phyloP scores from a whole-genome alignment of 2,888 invertebrate species.

The Lasioglossum marginatum region DNA sequence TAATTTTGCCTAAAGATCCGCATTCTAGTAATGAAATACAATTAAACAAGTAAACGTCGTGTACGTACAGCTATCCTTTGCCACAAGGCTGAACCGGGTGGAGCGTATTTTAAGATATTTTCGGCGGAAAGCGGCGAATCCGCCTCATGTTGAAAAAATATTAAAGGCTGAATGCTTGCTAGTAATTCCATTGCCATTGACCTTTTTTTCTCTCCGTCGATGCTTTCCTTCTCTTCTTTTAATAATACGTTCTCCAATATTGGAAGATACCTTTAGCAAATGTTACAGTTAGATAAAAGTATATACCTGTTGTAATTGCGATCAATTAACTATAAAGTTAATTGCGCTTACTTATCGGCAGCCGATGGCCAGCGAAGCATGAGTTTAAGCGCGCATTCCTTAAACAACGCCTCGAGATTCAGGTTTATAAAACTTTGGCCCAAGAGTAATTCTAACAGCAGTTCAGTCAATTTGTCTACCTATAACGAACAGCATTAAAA shows the following conservation, averaged over 20 bases:
- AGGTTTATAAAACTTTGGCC: conserved; percentile 82
- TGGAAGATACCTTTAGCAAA: conserved; percentile 75
- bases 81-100: conserved; percentile 81
- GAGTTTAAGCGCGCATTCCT: conserved; percentile 81
- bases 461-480: conserved; percentile 82
- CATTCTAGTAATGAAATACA: neutral
- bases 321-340: neutral
- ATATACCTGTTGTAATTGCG: neutral
- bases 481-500: conserved; percentile 57
- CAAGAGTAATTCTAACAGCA: conserved; percentile 80
- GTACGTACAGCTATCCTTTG: conserved; percentile 79
- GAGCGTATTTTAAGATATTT: conserved; percentile 76
- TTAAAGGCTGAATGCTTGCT: conserved; percentile 79
- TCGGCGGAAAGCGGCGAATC: conserved; percentile 75
- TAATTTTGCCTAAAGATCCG: too few species aligned
- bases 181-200: conserved; percentile 80
- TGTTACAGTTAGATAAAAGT: conserved; percentile 16
- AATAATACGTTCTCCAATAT: conserved; percentile 77
- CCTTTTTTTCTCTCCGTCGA: conserved; percentile 74
- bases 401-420: conserved; percentile 80
- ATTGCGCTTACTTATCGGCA: conserved; percentile 77
- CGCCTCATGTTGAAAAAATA: conserved; percentile 76
- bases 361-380: conserved; percentile 83
- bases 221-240: conserved; percentile 76
- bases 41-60: neutral